Percentiles rank a stretch among this genome's conserved stretches.
These are phyloP conservation scores for Ictidomys tridecemlineatus DNA, from an alignment of 2,113 vertebrate genomes.

Conservation along the genomic window DNA sequence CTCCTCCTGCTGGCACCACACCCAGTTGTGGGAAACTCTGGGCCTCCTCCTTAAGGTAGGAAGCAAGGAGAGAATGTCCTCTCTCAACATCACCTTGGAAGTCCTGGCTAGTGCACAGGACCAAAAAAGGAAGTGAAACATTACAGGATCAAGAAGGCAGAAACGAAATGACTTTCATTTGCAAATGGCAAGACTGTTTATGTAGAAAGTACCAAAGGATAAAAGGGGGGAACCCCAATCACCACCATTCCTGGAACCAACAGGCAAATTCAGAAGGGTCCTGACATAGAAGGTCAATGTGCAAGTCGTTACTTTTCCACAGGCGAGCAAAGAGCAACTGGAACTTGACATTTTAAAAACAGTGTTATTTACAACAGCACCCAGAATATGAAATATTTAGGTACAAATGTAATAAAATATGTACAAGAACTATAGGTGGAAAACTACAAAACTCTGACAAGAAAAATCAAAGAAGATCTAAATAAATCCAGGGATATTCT, in stretches of 20 bases:
- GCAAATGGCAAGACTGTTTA: background rate
- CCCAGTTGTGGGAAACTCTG: background rate
- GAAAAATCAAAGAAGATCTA: background rate
- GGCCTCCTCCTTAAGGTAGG: background rate
- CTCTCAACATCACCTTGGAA: background rate
- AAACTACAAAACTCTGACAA: background rate
- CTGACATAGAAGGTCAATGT: background rate
- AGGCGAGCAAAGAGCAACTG: background rate
- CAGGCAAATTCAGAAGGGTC: background rate
- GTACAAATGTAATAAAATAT: background rate
- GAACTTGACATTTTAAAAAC: background rate
- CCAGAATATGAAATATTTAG: background rate
- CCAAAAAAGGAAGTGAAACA: background rate
- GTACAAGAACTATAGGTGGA: background rate
- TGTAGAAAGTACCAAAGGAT: background rate
- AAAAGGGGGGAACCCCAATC: background rate
- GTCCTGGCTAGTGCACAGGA: background rate
- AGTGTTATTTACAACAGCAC: background rate
- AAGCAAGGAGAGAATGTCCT: background rate
- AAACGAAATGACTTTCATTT: background rate
- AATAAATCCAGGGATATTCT: background rate
- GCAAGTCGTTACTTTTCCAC: background rate
- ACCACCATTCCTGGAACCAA: background rate
- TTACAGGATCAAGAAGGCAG: background rate
- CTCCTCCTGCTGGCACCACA: background rate